These are phyloP conservation scores for Clarias batrachus DNA, from an alignment of 2,113 vertebrate genomes.

Conservation along the genomic window DNA sequence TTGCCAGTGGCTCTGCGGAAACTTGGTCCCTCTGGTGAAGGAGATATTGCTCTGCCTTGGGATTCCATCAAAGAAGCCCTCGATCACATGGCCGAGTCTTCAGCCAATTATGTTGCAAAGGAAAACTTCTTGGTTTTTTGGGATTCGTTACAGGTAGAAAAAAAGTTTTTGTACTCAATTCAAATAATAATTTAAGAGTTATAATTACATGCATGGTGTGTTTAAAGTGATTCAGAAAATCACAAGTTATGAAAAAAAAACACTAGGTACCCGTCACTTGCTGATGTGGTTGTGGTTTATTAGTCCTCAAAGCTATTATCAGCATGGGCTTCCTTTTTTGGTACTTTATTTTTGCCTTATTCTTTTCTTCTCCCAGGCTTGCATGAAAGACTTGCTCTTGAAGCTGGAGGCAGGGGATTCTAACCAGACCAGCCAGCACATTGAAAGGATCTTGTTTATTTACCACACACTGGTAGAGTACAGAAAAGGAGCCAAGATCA, in stretches of 20 bases:
- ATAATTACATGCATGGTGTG: neutral
- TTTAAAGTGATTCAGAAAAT: neutral
- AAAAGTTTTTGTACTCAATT: neutral
- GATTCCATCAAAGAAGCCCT: constrained; percentile 78
- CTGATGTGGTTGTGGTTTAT: neutral
- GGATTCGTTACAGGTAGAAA: constrained; percentile 81
- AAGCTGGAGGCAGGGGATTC: constrained; percentile 48
- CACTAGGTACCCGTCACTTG: neutral
- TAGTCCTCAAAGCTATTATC: neutral
- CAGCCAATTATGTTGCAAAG: constrained; percentile 73
- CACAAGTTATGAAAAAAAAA: neutral
- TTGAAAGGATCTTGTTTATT: constrained; percentile 81
- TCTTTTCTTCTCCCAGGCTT: constrained; percentile 52
- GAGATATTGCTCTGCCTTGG: constrained; percentile 77
- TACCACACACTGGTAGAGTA: constrained; percentile 80
- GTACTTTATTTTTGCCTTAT: neutral
- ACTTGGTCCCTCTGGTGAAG: constrained; percentile 79
- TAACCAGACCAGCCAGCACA: constrained; percentile 74
- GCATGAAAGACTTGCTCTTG: constrained; percentile 55
- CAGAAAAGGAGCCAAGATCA: constrained; percentile 81
- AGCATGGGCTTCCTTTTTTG: neutral
- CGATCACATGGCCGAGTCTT: constrained; percentile 79
- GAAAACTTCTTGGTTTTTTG: constrained; percentile 85
- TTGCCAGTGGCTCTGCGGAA: constrained; percentile 81
- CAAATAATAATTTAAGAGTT: neutral